Conservation (phyloP, 2,797 vertebrate genomes). For the Argentina silus region DNA sequence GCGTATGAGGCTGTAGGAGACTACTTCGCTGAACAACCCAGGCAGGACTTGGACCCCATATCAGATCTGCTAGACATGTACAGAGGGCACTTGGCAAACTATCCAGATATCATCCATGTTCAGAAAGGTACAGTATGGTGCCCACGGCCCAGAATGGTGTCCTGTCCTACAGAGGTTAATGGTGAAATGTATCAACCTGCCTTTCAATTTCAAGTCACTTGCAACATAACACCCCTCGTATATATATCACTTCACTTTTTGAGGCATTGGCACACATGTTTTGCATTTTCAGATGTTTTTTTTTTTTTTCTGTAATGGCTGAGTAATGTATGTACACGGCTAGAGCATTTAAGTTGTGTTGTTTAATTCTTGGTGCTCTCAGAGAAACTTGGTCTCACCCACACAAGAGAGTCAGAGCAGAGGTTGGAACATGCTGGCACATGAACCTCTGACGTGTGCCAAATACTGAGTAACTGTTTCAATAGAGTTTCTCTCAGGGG, state of each 20-base stretch:
- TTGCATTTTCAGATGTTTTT: conserved; percentile 8
- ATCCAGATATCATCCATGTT: conserved; percentile 96
- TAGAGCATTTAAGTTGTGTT: background rate
- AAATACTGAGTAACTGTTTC: conserved; percentile 64
- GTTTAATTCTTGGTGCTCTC: background rate
- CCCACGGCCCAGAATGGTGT: background rate
- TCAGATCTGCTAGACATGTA: conserved; percentile 95
- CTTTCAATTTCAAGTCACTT: background rate
- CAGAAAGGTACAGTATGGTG: conserved; percentile 87
- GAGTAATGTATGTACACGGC: background rate
- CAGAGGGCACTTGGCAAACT: conserved; percentile 95
- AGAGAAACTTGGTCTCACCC: background rate
- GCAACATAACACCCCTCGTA: background rate
- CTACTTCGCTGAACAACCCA: conserved; percentile 94
- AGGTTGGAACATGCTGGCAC: background rate
- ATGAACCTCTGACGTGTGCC: conserved; percentile 53
- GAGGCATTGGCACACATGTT: conserved; percentile 10
- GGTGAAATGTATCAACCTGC: background rate
- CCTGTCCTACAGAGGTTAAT: background rate
- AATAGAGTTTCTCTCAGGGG: conserved; percentile 50
- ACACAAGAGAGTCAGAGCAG: background rate
- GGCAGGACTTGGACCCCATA: conserved; percentile 92
- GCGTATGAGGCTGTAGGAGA: conserved; percentile 92
- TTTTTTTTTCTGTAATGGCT: background rate
- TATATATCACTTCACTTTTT: background rate